Evolutionary conservation across 2,888 invertebrate genomes (phyloP).

Genomic region (Toxonevra muliebris): DNA sequence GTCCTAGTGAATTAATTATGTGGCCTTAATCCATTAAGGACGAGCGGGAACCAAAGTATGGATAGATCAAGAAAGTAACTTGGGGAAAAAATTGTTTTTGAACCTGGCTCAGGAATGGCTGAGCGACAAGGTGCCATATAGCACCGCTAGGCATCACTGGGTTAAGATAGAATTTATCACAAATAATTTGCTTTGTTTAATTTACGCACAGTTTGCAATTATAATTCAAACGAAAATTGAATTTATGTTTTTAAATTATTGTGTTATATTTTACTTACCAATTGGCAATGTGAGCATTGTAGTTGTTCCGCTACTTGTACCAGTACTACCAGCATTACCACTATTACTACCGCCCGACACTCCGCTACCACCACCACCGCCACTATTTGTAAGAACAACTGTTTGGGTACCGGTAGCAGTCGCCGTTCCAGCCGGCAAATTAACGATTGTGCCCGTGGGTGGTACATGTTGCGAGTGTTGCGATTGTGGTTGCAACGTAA

Average conservation of each 20-base stretch:
- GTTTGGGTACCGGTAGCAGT: conserved; percentile 63
- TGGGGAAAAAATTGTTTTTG: no score
- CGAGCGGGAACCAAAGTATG: no score
- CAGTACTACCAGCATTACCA: conserved; percentile 28
- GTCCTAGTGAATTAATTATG: no score
- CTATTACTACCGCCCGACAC: conserved; percentile 31
- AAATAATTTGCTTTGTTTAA: conserved; percentile 1
- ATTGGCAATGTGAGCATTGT: conserved; percentile 73
- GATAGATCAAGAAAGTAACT: no score
- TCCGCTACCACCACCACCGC: conserved; percentile 36
- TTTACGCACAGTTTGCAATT: not conserved
- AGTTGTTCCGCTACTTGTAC: conserved; percentile 44
- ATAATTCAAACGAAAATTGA: not conserved
- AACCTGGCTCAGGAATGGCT: no score
- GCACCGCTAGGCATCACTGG: no score
- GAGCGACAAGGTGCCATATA: no score
- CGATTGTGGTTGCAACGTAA: conserved; percentile 58
- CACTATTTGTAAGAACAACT: conserved; percentile 61
- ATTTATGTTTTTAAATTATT: not conserved
- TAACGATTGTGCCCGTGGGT: conserved; percentile 66
- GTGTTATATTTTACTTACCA: conserved; percentile 64
- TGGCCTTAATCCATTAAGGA: no score
- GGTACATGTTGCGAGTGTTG: conserved; percentile 63
- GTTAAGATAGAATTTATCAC: not conserved
- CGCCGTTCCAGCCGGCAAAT: conserved; percentile 52